These are phyloP conservation scores for Nylanderia fulva DNA, from an alignment of 1,140 invertebrate genomes.

Conservation along the genomic window DNA sequence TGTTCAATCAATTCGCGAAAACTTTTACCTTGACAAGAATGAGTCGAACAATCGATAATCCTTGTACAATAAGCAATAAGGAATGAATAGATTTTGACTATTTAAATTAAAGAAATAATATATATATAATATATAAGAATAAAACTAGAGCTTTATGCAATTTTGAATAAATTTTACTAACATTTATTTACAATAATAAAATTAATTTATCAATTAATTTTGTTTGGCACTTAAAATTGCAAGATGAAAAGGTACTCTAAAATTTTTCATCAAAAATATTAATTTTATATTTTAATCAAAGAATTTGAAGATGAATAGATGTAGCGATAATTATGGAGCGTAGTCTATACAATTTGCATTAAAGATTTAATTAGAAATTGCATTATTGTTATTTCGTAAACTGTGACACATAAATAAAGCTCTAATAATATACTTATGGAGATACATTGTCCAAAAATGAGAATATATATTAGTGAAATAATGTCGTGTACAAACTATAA, in stretches of 20 bases:
- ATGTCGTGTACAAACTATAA: constrained; percentile 19
- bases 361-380: constrained; percentile 20
- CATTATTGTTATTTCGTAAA: not conserved
- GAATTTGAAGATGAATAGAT: not conserved
- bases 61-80: not conserved
- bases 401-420: not conserved
- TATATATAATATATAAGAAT: not conserved
- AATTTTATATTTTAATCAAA: not conserved
- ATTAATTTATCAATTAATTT: not conserved
- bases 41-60: not conserved
- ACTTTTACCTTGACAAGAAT: not conserved
- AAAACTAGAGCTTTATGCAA: not conserved
- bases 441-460: constrained; percentile 34
- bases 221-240: not conserved
- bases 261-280: not conserved
- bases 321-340: not conserved
- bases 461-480: constrained; percentile 15
- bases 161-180: not conserved
- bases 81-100: not conserved
- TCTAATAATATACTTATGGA: constrained; percentile 7
- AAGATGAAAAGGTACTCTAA: not conserved
- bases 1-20: constrained; percentile 17
- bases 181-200: not conserved
- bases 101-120: not conserved
- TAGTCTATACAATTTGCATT: not conserved